Conservation (phyloP, 2,113 vertebrate genomes). For the Pterocles orientalis region DNA sequence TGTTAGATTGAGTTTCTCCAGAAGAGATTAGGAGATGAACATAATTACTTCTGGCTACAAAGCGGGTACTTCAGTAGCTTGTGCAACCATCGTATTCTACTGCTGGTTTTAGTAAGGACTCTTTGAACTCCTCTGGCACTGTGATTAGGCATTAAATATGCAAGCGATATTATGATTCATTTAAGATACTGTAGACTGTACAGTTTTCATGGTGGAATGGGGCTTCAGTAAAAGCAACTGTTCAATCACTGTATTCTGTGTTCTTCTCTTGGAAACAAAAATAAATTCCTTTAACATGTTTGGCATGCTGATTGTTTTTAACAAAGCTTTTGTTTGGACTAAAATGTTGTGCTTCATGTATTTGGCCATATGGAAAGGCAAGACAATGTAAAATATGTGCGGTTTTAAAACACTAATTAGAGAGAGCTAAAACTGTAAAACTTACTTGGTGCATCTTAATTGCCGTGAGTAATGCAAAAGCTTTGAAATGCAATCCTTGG, state of each 20-base stretch:
- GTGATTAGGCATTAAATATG: conserved; percentile 28
- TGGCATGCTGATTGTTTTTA: neutral
- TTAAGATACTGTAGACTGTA: conserved; percentile 3
- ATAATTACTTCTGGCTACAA: conserved; percentile 45
- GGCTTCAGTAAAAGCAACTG: neutral
- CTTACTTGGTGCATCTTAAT: conserved; percentile 57
- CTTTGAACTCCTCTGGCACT: conserved; percentile 11
- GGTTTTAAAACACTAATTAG: conserved; percentile 38
- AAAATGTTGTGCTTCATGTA: conserved; percentile 5
- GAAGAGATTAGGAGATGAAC: conserved; percentile 8
- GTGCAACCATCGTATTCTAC: neutral
- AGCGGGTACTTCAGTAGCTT: neutral
- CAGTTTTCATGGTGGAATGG: neutral
- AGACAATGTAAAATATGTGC: conserved; percentile 23
- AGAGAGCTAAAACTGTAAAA: conserved; percentile 50
- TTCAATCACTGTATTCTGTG: neutral
- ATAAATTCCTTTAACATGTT: neutral
- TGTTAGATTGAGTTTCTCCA: neutral
- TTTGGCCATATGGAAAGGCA: conserved; percentile 16
- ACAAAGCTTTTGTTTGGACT: conserved; percentile 1
- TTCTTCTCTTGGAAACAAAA: neutral
- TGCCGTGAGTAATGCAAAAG: conserved; percentile 62
- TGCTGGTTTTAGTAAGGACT: neutral
- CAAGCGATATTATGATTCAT: neutral
- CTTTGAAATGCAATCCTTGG: conserved; percentile 62